Evolutionary conservation across 2,888 invertebrate species (phyloP).

Genomic region (Pollenia amentaria): DNA sequence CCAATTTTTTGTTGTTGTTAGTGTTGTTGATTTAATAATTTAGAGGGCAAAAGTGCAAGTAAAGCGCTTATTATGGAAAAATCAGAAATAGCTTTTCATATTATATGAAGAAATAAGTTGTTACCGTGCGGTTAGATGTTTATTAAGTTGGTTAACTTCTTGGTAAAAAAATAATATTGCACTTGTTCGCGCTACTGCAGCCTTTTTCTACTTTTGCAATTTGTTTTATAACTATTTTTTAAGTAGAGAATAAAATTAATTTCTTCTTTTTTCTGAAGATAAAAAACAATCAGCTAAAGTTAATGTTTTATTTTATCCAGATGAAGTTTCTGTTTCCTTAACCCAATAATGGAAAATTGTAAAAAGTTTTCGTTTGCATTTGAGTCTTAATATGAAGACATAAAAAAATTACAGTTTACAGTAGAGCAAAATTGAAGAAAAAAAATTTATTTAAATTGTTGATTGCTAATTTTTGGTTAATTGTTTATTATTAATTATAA

Average conservation of each 20-base stretch:
- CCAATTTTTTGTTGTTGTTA: neutral
- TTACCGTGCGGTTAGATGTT: conserved; percentile 17
- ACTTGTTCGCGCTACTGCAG: neutral
- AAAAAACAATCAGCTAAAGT: neutral
- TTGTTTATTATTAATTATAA: too few relatives aligned
- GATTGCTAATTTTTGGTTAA: too few relatives aligned
- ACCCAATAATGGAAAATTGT: conserved; percentile 13
- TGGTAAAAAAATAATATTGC: conserved; percentile 41
- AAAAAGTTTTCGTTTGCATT: conserved; percentile 16
- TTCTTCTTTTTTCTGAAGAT: neutral
- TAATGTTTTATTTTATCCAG: neutral
- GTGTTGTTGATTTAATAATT: conserved; percentile 33
- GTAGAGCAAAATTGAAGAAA: neutral
- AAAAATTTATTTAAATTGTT: too few relatives aligned
- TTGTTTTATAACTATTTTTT: conserved; percentile 23
- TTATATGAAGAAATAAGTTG: conserved; percentile 4
- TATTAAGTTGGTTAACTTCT: conserved; percentile 19
- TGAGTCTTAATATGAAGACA: conserved; percentile 23
- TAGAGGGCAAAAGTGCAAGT: conserved; percentile 52
- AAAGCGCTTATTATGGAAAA: conserved; percentile 39
- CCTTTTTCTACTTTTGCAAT: neutral
- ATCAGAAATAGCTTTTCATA: conserved; percentile 3
- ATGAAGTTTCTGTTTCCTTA: neutral
- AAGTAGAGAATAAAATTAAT: conserved; percentile 16
- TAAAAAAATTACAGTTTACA: conserved; percentile 27